These are phyloP conservation scores for Blastobasis adustella DNA, from an alignment of 2,888 invertebrate genomes.

Conservation along the genomic window DNA sequence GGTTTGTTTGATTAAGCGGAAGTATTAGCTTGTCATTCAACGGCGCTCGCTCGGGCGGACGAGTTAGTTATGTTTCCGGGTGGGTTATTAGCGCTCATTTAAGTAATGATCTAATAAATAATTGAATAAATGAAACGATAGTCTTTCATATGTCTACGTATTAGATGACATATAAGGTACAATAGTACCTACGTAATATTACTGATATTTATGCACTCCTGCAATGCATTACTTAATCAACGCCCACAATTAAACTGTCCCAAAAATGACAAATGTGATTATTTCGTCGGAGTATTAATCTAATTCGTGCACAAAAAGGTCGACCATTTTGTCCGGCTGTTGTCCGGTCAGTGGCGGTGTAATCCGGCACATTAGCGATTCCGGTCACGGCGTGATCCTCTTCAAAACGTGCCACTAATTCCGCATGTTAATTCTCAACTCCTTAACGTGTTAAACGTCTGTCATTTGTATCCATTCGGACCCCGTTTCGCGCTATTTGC, in stretches of 20 bases:
- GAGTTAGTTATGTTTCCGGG: background rate
- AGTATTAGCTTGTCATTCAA: background rate
- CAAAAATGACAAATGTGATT: constrained; percentile 17
- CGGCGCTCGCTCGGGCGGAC: background rate
- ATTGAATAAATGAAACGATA: no score
- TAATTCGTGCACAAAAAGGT: constrained; percentile 23
- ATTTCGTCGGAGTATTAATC: constrained; percentile 23
- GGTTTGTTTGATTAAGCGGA: constrained; percentile 6
- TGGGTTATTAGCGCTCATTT: no score
- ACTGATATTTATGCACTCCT: no score
- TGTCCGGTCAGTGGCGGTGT: constrained; percentile 22
- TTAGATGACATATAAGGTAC: no score
- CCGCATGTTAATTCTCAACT: constrained; percentile 27
- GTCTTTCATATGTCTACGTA: no score
- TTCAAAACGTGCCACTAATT: constrained; percentile 18
- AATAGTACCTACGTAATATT: no score
- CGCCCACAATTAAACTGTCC: constrained; percentile 17
- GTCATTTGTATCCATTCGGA: constrained; percentile 6
- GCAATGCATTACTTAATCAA: background rate
- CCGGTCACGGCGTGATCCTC: constrained; percentile 26
- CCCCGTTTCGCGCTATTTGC: constrained; percentile 12
- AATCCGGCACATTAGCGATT: constrained; percentile 33
- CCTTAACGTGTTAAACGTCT: constrained; percentile 20
- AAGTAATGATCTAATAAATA: no score
- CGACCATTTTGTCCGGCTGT: constrained; percentile 28